Evolutionary conservation across 2,797 vertebrate genomes (phyloP).

Genomic region (Enteromius fasciolatus): DNA sequence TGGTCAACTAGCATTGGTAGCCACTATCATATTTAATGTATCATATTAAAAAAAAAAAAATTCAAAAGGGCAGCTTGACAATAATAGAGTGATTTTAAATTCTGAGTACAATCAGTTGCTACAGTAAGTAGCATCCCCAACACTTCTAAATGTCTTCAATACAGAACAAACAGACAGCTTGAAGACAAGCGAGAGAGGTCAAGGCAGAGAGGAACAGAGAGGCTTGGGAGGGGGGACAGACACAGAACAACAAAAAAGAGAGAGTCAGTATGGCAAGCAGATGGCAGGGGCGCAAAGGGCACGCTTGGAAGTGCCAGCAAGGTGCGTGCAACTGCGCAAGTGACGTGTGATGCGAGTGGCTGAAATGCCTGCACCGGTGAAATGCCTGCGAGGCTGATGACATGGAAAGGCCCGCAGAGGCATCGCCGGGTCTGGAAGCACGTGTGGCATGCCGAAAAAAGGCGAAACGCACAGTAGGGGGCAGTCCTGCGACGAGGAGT

Average conservation of each 20-base stretch:
- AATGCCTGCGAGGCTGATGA: background rate
- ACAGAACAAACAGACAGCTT: background rate
- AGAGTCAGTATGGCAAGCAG: slow-evolving; percentile 58
- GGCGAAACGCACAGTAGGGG: slow-evolving; percentile 60
- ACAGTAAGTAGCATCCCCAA: slow-evolving; percentile 11
- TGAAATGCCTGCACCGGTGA: slow-evolving; percentile 29
- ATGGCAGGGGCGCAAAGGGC: slow-evolving; percentile 59
- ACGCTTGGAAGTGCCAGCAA: slow-evolving; percentile 49
- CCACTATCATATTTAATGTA: slow-evolving; percentile 1
- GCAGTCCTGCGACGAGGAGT: slow-evolving; percentile 64
- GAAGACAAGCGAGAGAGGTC: slow-evolving; percentile 1
- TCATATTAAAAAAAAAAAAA: no score
- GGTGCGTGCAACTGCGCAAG: slow-evolving; percentile 36
- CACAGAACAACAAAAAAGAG: slow-evolving; percentile 51
- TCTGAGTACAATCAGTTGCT: background rate
- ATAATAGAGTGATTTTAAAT: background rate
- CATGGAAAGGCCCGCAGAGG: background rate
- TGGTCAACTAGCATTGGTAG: background rate
- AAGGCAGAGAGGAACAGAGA: slow-evolving; percentile 12
- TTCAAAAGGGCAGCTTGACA: background rate
- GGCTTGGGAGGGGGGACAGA: slow-evolving; percentile 23
- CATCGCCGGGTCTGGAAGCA: background rate
- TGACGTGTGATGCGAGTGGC: slow-evolving; percentile 21
- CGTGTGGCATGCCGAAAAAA: slow-evolving; percentile 54
- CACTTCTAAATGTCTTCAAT: background rate